These are phyloP conservation scores for Pterocles orientalis DNA, from an alignment of 2,113 vertebrate species.

Conservation along the genomic window DNA sequence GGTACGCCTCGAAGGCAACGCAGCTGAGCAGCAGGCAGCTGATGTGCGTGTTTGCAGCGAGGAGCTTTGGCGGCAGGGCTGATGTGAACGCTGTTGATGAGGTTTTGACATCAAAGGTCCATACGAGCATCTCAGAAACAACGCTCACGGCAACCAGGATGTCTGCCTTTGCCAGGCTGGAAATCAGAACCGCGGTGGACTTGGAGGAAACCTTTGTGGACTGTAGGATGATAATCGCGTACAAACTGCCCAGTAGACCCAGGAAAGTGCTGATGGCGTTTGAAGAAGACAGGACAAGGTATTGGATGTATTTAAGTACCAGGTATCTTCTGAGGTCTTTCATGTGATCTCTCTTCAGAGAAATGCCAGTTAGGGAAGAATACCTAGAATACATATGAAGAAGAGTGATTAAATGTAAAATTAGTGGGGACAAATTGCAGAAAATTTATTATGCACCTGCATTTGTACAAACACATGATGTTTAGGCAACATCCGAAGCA, in stretches of 20 bases:
- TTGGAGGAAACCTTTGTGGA: constrained; percentile 80
- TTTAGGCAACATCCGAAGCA: not conserved
- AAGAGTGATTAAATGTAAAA: not conserved
- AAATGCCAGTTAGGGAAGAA: not conserved
- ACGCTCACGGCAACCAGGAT: constrained; percentile 20
- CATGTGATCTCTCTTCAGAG: constrained; percentile 67
- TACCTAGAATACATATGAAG: not conserved
- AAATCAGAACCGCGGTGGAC: constrained; percentile 76
- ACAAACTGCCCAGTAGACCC: constrained; percentile 74
- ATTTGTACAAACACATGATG: not conserved
- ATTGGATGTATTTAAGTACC: constrained; percentile 78
- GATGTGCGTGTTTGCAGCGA: constrained; percentile 69
- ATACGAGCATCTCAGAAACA: not conserved
- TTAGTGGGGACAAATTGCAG: not conserved
- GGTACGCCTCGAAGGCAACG: constrained; percentile 76
- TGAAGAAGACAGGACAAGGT: constrained; percentile 76
- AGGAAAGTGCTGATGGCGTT: constrained; percentile 53
- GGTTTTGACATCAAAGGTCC: not conserved
- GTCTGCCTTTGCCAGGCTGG: constrained; percentile 76
- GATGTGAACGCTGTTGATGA: not conserved
- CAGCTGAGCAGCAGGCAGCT: constrained; percentile 80
- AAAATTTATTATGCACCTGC: not conserved
- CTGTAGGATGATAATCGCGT: constrained; percentile 59
- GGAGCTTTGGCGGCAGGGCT: constrained; percentile 57
- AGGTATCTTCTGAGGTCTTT: constrained; percentile 76